phyloP scores from a whole-genome alignment of 1,140 invertebrate genomes.

The Chironomus striatipennis region DNA sequence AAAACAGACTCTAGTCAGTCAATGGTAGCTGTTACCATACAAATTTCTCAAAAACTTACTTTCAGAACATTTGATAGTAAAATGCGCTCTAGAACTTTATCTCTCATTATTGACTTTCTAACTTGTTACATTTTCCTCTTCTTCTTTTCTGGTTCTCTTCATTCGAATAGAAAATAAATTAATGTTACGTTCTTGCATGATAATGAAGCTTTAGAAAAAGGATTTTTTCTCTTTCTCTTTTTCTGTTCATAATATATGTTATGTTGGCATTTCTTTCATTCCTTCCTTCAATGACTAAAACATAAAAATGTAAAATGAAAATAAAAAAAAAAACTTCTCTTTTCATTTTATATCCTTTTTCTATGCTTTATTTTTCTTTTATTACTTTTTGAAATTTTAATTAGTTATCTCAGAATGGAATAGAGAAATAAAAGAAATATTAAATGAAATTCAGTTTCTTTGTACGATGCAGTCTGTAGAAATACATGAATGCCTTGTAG shows the following conservation, averaged over 20 bases:
- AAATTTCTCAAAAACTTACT: too few relatives aligned
- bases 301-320: not conserved
- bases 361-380: not conserved
- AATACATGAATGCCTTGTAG: not conserved
- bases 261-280: not conserved
- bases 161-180: constrained; percentile 4
- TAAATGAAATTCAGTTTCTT: not conserved
- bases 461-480: not conserved
- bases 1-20: too few relatives aligned
- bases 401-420: constrained; percentile 1
- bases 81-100: too few relatives aligned
- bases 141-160: not conserved
- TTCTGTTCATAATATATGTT: too few relatives aligned
- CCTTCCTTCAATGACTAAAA: not conserved
- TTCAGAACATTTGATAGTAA: too few relatives aligned
- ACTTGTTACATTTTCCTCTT: not conserved
- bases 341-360: too few relatives aligned
- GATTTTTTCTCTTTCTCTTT: too few relatives aligned
- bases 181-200: constrained; percentile 12
- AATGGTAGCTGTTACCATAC: too few relatives aligned
- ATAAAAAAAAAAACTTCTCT: not conserved
- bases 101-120: too few relatives aligned
- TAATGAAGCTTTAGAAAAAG: not conserved
- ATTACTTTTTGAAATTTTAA: not conserved
- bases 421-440: not conserved